These are phyloP conservation scores for Heliconius ismenius DNA, from an alignment of 2,888 invertebrate species.

Conservation along the genomic window DNA sequence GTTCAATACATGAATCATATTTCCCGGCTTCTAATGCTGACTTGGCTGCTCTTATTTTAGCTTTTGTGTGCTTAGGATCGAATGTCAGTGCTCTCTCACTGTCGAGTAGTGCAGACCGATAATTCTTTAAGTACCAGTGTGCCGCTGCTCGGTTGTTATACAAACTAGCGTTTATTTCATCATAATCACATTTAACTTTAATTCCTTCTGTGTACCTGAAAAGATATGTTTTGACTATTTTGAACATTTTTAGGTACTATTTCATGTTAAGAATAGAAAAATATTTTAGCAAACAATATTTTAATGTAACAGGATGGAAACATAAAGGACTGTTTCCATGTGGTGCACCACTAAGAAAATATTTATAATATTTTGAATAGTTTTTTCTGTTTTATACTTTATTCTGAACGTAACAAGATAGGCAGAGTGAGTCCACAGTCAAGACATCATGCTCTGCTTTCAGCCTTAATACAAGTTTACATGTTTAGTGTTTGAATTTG, in stretches of 20 bases:
- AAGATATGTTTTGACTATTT: slow-evolving; percentile 27
- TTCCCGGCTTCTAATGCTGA: slow-evolving; percentile 85
- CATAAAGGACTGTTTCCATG: too few relatives aligned
- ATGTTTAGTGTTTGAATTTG: too few relatives aligned
- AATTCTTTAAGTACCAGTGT: slow-evolving; percentile 92
- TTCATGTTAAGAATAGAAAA: background rate
- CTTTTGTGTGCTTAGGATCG: slow-evolving; percentile 89
- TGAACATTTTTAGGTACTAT: background rate
- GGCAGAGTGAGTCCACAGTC: too few relatives aligned
- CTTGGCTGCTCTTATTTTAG: slow-evolving; percentile 87
- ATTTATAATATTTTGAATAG: too few relatives aligned
- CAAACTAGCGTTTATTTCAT: slow-evolving; percentile 89
- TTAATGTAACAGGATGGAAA: too few relatives aligned
- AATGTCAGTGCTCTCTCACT: slow-evolving; percentile 89
- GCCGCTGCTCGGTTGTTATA: slow-evolving; percentile 96
- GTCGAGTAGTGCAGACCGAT: slow-evolving; percentile 89
- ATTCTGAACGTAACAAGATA: too few relatives aligned
- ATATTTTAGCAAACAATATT: too few relatives aligned
- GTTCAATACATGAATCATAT: slow-evolving; percentile 86
- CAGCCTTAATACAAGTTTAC: too few relatives aligned
- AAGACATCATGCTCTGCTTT: too few relatives aligned
- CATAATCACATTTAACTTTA: slow-evolving; percentile 86
- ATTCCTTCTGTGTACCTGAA: slow-evolving; percentile 94
- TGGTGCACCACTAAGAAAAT: too few relatives aligned
- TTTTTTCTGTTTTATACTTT: too few relatives aligned